A percentile compares a stretch with the other conserved stretches of the same genome.
These are phyloP conservation scores for Brachyptera risi DNA, from an alignment of 2,888 invertebrate genomes.

Conservation along the genomic window DNA sequence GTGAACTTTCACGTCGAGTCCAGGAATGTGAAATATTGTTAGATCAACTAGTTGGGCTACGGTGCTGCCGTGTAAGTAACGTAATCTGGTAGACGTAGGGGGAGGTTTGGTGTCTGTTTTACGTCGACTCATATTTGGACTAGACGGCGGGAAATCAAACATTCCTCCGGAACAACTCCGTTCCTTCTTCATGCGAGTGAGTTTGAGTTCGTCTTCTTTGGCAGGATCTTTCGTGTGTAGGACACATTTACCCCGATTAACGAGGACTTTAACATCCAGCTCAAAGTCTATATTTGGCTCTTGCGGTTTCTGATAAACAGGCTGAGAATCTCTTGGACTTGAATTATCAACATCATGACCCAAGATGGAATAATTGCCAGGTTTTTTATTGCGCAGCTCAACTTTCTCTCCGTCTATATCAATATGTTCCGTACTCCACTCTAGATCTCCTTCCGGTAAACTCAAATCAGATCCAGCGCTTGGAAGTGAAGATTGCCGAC, in stretches of 20 bases:
- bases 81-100: conserved; percentile 44
- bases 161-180: conserved; percentile 63
- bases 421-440: conserved; percentile 56
- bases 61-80: conserved; percentile 45
- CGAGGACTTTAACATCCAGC: conserved; percentile 91
- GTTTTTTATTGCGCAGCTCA: conserved; percentile 54
- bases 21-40: conserved; percentile 87
- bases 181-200: conserved; percentile 68
- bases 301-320: conserved; percentile 55
- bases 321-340: conserved; percentile 18
- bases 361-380: conserved; percentile 19
- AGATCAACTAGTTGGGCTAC: conserved; percentile 60
- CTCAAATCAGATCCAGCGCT: conserved; percentile 69
- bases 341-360: conserved; percentile 22
- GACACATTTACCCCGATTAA: conserved; percentile 95
- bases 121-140: conserved; percentile 51
- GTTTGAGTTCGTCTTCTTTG: conserved; percentile 64
- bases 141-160: conserved; percentile 52
- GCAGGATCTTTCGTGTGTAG: conserved; percentile 83
- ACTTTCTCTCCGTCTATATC: conserved; percentile 62
- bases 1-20: conserved; percentile 83
- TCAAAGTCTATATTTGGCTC: conserved; percentile 96
- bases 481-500: conserved; percentile 71
- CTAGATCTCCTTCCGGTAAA: conserved; percentile 53
- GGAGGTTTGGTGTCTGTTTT: conserved; percentile 43